Percentiles rank a stretch among this genome's conserved stretches.
These are phyloP conservation scores for Pithys albifrons DNA, from an alignment of 2,113 vertebrate genomes.

Conservation along the genomic window DNA sequence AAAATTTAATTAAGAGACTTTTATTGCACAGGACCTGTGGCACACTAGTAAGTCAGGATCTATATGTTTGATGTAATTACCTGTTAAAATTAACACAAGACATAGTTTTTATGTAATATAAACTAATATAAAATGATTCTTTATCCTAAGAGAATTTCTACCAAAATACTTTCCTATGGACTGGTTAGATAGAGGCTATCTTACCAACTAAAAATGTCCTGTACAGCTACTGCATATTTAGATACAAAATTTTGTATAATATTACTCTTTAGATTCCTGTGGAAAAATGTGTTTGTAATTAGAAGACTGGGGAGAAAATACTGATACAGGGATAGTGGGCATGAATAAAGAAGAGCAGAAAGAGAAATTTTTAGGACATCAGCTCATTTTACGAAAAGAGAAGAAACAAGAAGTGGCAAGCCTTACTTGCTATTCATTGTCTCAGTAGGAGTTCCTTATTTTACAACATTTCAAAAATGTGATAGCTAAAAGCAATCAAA, in stretches of 20 bases:
- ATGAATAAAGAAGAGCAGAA: not conserved
- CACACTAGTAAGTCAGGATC: constrained; percentile 32
- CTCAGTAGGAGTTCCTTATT: not conserved
- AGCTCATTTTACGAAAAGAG: not conserved
- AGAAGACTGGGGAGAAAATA: not conserved
- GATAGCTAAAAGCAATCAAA: not conserved
- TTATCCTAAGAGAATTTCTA: not conserved
- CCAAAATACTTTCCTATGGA: not conserved
- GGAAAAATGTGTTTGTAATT: accelerated
- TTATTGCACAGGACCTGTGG: constrained; percentile 25
- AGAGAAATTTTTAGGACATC: not conserved
- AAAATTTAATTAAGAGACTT: constrained; percentile 61
- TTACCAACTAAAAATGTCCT: not conserved
- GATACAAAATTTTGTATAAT: not conserved
- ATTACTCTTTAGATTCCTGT: not conserved
- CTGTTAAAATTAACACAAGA: constrained; percentile 20
- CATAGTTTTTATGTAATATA: not conserved
- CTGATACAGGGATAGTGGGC: not conserved
- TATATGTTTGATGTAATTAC: constrained; percentile 51
- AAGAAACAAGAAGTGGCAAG: not conserved
- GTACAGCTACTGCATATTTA: not conserved
- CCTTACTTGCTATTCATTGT: not conserved
- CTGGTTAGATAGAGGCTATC: not conserved
- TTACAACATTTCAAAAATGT: not conserved
- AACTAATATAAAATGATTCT: constrained; percentile 3